Evolutionary conservation across 2,888 invertebrate genomes (phyloP).

Genomic region (Leptothorax acervorum): DNA sequence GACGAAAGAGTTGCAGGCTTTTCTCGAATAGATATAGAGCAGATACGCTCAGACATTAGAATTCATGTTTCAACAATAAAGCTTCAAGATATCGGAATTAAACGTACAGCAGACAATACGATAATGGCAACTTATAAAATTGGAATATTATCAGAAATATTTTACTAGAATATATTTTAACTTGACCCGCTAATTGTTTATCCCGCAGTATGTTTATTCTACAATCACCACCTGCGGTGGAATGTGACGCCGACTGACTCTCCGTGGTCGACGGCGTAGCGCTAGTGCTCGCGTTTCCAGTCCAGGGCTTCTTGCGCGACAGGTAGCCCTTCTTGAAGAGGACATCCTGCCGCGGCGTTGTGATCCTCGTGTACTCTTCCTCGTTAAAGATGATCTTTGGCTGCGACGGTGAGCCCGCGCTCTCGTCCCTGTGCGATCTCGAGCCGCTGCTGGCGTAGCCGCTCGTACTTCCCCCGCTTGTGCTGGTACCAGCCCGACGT

Average conservation of each 20-base stretch:
- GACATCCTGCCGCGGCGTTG: slow-evolving; percentile 90
- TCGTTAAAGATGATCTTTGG: slow-evolving; percentile 87
- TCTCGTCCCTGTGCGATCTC: slow-evolving; percentile 74
- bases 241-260: slow-evolving; percentile 84
- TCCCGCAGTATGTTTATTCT: background rate
- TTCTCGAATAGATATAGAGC: background rate
- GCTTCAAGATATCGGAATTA: background rate
- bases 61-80: background rate
- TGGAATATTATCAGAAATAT: background rate
- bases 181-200: background rate
- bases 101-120: no score
- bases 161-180: background rate
- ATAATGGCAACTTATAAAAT: background rate
- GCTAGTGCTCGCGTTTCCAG: slow-evolving; percentile 82
- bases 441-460: slow-evolving; percentile 76
- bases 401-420: slow-evolving; percentile 81
- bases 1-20: background rate
- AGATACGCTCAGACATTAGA: background rate
- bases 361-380: slow-evolving; percentile 90
- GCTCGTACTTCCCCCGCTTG: slow-evolving; percentile 72
- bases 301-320: slow-evolving; percentile 86
- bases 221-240: slow-evolving; percentile 82
- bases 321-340: slow-evolving; percentile 90
- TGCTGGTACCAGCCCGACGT: slow-evolving; percentile 74
- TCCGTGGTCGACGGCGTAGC: slow-evolving; percentile 85